Evolutionary conservation across 1,140 invertebrate genomes (phyloP).

Genomic region (Sinella curviseta): DNA sequence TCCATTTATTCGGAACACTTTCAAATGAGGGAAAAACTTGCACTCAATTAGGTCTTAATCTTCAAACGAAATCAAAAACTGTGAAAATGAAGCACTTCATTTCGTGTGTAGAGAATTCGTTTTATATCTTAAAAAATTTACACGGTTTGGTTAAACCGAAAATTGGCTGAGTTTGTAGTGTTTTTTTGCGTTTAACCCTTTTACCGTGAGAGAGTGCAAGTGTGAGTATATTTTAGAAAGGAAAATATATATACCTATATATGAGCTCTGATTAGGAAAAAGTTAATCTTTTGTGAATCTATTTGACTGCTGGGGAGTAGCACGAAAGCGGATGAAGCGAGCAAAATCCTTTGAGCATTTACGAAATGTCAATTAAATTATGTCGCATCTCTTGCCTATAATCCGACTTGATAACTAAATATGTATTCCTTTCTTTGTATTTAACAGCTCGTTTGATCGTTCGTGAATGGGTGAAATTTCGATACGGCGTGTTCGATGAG

Average conservation of each 20-base stretch:
- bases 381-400: neutral
- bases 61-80: neutral
- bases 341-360: neutral
- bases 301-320: no score
- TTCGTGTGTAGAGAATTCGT: neutral
- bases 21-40: neutral
- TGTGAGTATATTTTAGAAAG: no score
- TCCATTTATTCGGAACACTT: neutral
- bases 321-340: neutral
- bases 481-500: constrained; percentile 73
- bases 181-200: neutral
- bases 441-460: constrained; percentile 59
- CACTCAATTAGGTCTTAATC: constrained; percentile 1
- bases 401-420: neutral
- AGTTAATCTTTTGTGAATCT: no score
- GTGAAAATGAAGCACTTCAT: neutral
- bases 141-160: constrained; percentile 10
- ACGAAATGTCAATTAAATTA: neutral
- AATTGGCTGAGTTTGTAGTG: neutral
- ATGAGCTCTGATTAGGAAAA: no score
- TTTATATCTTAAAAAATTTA: neutral
- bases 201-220: neutral
- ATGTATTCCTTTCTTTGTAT: neutral
- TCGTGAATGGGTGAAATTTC: constrained; percentile 67
- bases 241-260: no score